Evolutionary conservation across 2,113 vertebrate species (phyloP).

Genomic region (Tautogolabrus adspersus): DNA sequence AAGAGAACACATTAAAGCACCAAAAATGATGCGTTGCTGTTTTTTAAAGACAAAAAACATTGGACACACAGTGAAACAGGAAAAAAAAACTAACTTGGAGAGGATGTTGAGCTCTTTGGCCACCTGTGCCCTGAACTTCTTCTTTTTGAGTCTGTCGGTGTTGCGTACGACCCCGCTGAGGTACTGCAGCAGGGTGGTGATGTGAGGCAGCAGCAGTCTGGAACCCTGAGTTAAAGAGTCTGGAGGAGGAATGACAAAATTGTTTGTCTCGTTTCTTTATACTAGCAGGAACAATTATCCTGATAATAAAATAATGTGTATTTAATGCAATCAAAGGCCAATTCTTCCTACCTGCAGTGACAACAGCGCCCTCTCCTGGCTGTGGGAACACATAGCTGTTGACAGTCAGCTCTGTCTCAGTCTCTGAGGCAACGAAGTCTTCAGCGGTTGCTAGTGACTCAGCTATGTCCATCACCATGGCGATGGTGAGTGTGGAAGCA

Average conservation of each 20-base stretch:
- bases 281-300: background rate
- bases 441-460: conserved; percentile 88
- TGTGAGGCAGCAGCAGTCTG: conserved; percentile 89
- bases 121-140: conserved; percentile 90
- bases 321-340: background rate
- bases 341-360: conserved; percentile 78
- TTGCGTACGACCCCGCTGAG: conserved; percentile 89
- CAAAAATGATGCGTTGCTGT: background rate
- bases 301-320: too few relatives aligned
- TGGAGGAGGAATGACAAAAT: conserved; percentile 53
- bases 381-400: conserved; percentile 80
- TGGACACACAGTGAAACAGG: background rate
- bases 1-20: background rate
- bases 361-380: conserved; percentile 58
- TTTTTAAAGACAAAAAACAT: background rate
- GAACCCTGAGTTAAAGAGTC: conserved; percentile 87
- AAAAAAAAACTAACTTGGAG: conserved; percentile 88
- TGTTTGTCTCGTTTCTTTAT: background rate
- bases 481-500: conserved; percentile 83
- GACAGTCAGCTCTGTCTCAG: conserved; percentile 77
- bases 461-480: conserved; percentile 90
- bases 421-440: conserved; percentile 87
- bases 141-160: conserved; percentile 90
- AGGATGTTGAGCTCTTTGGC: conserved; percentile 96
- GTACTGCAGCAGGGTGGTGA: conserved; percentile 90